These are phyloP conservation scores for Cinclus mexicanus DNA, from an alignment of 2,113 vertebrate genomes.

Conservation along the genomic window DNA sequence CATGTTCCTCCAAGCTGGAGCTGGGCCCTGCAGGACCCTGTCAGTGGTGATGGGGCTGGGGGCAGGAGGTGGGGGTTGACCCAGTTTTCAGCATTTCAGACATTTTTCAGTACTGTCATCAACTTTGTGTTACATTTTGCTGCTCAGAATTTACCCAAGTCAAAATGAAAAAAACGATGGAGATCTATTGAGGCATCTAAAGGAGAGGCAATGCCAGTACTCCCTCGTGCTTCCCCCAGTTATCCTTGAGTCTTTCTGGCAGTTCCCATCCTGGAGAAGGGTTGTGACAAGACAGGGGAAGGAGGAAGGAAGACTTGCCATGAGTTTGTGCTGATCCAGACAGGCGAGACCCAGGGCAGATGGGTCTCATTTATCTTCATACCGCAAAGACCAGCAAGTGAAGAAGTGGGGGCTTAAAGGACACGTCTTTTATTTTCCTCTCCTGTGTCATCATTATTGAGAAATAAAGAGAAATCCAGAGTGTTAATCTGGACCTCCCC, in stretches of 20 bases:
- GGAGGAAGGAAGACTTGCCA: neutral
- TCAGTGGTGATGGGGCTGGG: neutral
- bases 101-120: neutral
- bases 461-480: neutral
- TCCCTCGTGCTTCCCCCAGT: neutral
- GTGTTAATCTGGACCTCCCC: neutral
- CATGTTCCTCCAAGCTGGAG: neutral
- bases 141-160: neutral
- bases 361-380: neutral
- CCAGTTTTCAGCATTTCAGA: neutral
- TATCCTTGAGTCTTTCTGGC: neutral
- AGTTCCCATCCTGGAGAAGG: neutral
- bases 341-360: neutral
- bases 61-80: neutral
- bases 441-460: neutral
- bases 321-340: neutral
- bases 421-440: too few relatives aligned
- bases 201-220: neutral
- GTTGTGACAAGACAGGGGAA: neutral
- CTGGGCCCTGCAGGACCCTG: slow-evolving; percentile 24
- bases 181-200: neutral
- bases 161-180: neutral
- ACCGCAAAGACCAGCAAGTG: neutral
- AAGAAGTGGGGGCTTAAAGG: neutral
- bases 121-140: neutral